Conservation (phyloP, 1,140 invertebrate genomes). For the Trichoplusia ni region DNA sequence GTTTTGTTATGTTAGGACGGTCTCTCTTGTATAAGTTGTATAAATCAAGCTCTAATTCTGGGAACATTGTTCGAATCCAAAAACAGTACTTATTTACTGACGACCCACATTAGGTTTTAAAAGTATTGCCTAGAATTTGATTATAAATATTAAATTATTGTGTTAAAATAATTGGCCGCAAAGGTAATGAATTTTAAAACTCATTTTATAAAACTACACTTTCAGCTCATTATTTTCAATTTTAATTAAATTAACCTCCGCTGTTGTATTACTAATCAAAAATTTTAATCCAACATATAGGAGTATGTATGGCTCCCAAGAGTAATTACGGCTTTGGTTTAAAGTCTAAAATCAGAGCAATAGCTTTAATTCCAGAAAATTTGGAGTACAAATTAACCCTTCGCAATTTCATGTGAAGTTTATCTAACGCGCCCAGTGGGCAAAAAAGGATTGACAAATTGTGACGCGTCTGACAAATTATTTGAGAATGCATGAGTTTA, state of each 20-base stretch:
- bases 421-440: too few species aligned
- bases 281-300: conserved; percentile 34
- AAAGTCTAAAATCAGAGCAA: conserved; percentile 13
- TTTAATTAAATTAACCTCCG: conserved; percentile 24
- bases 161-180: not conserved
- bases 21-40: too few species aligned
- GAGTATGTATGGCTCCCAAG: conserved; percentile 16
- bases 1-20: too few species aligned
- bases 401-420: not conserved
- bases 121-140: too few species aligned
- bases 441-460: too few species aligned
- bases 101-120: too few species aligned
- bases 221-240: not conserved
- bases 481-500: too few species aligned
- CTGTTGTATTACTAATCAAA: conserved; percentile 26
- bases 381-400: not conserved
- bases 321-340: conserved; percentile 28
- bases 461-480: too few species aligned
- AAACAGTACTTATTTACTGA: too few species aligned
- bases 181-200: conserved; percentile 7
- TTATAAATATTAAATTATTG: not conserved
- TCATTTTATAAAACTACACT: conserved; percentile 6
- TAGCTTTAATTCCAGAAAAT: not conserved
- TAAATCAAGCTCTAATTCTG: too few species aligned
- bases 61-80: too few species aligned